These are phyloP conservation scores for Seladonia tumulorum DNA, from an alignment of 2,888 invertebrate species.

Conservation along the genomic window DNA sequence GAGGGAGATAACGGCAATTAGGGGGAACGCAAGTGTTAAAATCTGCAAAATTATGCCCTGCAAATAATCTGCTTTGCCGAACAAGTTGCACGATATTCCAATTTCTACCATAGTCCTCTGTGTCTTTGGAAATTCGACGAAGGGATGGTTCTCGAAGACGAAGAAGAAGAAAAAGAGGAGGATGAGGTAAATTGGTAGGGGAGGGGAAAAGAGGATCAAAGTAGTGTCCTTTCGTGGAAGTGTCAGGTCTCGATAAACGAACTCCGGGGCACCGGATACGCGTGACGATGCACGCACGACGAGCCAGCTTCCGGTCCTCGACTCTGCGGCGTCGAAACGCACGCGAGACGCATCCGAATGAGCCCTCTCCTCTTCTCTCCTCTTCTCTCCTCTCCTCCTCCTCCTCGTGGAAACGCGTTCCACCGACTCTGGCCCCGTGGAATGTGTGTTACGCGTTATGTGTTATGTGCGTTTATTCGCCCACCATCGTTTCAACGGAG, in stretches of 20 bases:
- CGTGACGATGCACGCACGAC: conserved; percentile 82
- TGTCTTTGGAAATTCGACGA: too few relatives aligned
- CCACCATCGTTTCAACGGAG: conserved; percentile 41
- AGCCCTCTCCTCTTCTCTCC: conserved; percentile 48
- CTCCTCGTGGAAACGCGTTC: conserved; percentile 29
- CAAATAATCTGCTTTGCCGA: too few relatives aligned
- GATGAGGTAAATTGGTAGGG: background rate
- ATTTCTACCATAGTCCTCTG: too few relatives aligned
- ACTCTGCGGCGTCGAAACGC: conserved; percentile 70
- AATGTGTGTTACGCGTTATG: conserved; percentile 54
- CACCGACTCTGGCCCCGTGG: conserved; percentile 9
- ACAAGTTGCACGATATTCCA: too few relatives aligned
- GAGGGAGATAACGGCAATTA: too few relatives aligned
- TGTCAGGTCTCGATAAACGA: conserved; percentile 67
- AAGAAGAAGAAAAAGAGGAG: background rate
- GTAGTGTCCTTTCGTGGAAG: conserved; percentile 64
- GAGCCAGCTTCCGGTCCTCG: conserved; percentile 81
- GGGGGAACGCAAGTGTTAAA: too few relatives aligned
- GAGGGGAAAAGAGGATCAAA: conserved; percentile 33
- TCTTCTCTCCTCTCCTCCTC: conserved; percentile 20
- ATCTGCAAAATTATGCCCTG: background rate
- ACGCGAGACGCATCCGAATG: conserved; percentile 84
- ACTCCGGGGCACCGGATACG: conserved; percentile 79
- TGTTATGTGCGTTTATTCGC: conserved; percentile 43
- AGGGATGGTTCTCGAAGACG: background rate